Evolutionary conservation across 1,140 invertebrate species (phyloP).

Genomic region (Calycopis cecrops): DNA sequence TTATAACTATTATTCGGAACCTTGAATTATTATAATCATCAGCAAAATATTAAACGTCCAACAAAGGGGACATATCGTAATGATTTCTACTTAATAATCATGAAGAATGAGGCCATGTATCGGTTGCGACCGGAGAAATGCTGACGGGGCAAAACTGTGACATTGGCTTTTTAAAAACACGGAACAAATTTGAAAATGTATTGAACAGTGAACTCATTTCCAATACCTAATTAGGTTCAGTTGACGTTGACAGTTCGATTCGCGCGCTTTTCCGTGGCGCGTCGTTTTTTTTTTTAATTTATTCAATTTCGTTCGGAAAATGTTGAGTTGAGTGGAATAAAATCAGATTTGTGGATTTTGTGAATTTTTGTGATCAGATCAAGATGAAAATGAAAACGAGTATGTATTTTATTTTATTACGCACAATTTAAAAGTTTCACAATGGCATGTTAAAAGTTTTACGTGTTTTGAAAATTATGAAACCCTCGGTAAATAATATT

Average conservation of each 20-base stretch:
- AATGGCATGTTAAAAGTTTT: no score
- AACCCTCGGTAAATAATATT: no score
- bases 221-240: slow-evolving; percentile 31
- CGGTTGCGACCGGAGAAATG: slow-evolving; percentile 21
- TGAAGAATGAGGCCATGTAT: slow-evolving; percentile 27
- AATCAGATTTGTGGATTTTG: slow-evolving; percentile 1
- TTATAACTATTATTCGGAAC: not conserved
- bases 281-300: slow-evolving; percentile 22
- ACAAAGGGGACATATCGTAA: not conserved
- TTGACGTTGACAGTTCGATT: slow-evolving; percentile 33
- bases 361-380: not conserved
- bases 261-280: slow-evolving; percentile 37
- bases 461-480: no score
- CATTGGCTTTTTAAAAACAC: slow-evolving; percentile 43
- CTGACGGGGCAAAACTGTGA: slow-evolving; percentile 42
- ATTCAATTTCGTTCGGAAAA: slow-evolving; percentile 22
- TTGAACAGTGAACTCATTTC: slow-evolving; percentile 31
- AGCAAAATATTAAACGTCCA: slow-evolving; percentile 3
- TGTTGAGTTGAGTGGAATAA: slow-evolving; percentile 17
- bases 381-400: slow-evolving; percentile 21
- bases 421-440: no score
- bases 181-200: slow-evolving; percentile 40
- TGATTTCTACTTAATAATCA: slow-evolving; percentile 6
- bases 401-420: slow-evolving; percentile 2
- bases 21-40: slow-evolving; percentile 3